phyloP scores from a whole-genome alignment of 2,888 invertebrate species.

The Leucania comma region DNA sequence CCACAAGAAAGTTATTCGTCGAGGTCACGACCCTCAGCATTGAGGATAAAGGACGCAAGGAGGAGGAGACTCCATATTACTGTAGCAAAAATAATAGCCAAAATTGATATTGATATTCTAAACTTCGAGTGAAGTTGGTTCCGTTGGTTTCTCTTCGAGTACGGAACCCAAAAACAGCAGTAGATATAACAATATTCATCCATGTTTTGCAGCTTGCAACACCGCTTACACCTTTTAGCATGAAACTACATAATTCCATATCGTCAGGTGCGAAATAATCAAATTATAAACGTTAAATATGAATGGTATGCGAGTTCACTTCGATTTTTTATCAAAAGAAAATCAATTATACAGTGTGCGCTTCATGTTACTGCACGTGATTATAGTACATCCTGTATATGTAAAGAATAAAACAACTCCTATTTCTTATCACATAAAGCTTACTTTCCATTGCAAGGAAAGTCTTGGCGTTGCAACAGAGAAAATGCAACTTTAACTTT shows the following conservation, averaged over 20 bases:
- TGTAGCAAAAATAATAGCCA: too few species aligned
- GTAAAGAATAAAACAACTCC: conserved; percentile 27
- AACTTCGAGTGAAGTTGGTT: too few species aligned
- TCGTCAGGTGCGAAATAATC: conserved; percentile 59
- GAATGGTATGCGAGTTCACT: conserved; percentile 59
- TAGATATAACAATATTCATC: neutral
- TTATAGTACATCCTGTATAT: conserved; percentile 47
- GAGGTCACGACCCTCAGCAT: too few species aligned
- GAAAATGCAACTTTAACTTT: conserved; percentile 33
- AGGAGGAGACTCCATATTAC: too few species aligned
- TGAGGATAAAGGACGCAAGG: too few species aligned
- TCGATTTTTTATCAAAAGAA: conserved; percentile 67
- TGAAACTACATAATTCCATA: conserved; percentile 40
- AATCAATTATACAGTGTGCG: conserved; percentile 67
- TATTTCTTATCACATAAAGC: conserved; percentile 24
- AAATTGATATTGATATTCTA: too few species aligned
- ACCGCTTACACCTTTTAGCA: conserved; percentile 17
- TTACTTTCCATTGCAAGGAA: conserved; percentile 29
- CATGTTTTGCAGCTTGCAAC: conserved; percentile 16
- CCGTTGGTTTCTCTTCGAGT: too few species aligned
- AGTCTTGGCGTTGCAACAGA: neutral
- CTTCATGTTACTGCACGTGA: conserved; percentile 63
- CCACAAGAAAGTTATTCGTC: too few species aligned
- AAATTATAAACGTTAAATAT: conserved; percentile 59
- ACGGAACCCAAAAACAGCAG: too few species aligned